phyloP scores from a whole-genome alignment of 2,113 vertebrate species.

The Anolis sagrei region DNA sequence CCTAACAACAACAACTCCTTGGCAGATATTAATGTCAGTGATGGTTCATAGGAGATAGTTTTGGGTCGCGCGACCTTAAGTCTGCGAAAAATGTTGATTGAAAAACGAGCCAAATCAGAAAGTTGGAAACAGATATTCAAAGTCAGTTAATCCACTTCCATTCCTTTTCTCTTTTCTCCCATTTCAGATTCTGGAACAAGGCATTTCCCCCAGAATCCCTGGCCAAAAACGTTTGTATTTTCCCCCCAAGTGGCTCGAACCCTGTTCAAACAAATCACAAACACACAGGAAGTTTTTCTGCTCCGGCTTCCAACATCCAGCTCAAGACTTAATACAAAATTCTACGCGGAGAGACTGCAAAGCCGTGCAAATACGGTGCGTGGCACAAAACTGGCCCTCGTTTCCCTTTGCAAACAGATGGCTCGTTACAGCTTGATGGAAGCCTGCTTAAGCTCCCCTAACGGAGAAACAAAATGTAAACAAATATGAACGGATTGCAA shows the following conservation, averaged over 20 bases:
- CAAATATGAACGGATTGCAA: background rate
- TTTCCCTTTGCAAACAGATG: background rate
- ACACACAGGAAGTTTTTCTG: background rate
- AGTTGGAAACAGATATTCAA: too few species aligned
- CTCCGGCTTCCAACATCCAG: background rate
- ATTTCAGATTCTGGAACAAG: background rate
- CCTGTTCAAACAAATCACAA: background rate
- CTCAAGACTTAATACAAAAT: background rate
- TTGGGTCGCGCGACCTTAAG: too few species aligned
- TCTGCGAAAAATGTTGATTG: too few species aligned
- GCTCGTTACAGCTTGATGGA: background rate
- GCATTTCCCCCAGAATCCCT: background rate
- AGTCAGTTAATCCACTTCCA: background rate
- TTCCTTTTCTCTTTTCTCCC: background rate
- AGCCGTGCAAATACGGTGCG: background rate
- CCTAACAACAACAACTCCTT: too few species aligned
- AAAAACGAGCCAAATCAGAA: too few species aligned
- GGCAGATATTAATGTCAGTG: too few species aligned
- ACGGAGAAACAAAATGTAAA: background rate
- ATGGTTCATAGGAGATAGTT: too few species aligned
- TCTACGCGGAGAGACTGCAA: background rate
- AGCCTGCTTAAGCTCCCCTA: background rate
- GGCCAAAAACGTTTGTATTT: background rate
- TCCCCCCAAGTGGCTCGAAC: background rate
- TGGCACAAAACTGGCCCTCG: background rate